Conservation (phyloP, 2,888 invertebrate genomes). For the Lissonota sp. region DNA sequence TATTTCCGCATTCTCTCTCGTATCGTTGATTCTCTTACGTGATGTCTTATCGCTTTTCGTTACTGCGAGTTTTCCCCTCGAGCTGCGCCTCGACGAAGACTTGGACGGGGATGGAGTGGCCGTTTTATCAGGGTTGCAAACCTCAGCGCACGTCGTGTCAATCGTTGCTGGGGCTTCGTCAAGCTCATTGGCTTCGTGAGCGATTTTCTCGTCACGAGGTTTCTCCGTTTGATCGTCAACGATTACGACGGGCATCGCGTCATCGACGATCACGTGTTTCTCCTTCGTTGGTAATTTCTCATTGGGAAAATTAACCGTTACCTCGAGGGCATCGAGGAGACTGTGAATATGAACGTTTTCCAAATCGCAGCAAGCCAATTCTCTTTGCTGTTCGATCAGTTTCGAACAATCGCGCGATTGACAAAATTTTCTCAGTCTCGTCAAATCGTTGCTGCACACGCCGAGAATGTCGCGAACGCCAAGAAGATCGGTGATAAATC, state of each 20-base stretch:
- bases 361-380: constrained; percentile 69
- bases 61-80: constrained; percentile 8
- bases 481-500: constrained; percentile 59
- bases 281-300: constrained; percentile 33
- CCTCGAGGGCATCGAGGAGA: constrained; percentile 68
- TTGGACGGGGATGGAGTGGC: not conserved
- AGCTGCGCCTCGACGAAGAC: constrained; percentile 8
- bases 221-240: constrained; percentile 14
- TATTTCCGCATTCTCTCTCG: not conserved
- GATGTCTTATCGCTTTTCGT: constrained; percentile 6
- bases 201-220: constrained; percentile 9
- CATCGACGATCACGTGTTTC: constrained; percentile 8
- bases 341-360: constrained; percentile 71
- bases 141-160: constrained; percentile 19
- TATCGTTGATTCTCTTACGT: not conserved
- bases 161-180: constrained; percentile 55
- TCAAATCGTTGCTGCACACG: constrained; percentile 66
- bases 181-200: constrained; percentile 42
- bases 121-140: constrained; percentile 19
- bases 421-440: constrained; percentile 67
- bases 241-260: constrained; percentile 2
- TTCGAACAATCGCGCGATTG: constrained; percentile 67
- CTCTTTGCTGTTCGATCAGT: constrained; percentile 60
- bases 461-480: constrained; percentile 62
- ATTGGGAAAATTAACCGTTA: constrained; percentile 58